A percentile compares a stretch with the other conserved stretches of the same genome.
Conservation (phyloP, 2,113 vertebrate genomes). For the Lepisosteus osseus region DNA sequence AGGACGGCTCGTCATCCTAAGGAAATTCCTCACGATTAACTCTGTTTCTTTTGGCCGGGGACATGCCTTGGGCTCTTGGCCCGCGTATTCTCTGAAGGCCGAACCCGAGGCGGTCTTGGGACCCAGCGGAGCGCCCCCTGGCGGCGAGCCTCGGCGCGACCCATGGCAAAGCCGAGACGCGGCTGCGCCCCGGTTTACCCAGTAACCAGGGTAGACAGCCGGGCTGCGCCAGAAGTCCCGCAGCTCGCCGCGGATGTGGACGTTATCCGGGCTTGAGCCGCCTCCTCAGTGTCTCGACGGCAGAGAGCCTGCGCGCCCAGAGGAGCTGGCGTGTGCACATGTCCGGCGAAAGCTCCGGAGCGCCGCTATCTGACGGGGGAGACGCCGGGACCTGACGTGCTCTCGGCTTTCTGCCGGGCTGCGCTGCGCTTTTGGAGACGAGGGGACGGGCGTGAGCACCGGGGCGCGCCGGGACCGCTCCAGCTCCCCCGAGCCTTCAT, state of each 20-base stretch:
- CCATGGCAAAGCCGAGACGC: not conserved
- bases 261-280: too few species aligned
- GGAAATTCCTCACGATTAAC: not conserved
- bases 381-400: too few species aligned
- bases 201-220: not conserved
- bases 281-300: too few species aligned
- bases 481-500: conserved; percentile 49
- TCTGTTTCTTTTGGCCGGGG: not conserved
- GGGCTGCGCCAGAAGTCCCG: too few species aligned
- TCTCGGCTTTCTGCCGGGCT: too few species aligned
- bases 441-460: conserved; percentile 39
- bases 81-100: not conserved
- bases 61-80: not conserved
- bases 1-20: not conserved
- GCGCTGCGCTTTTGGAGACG: not conserved
- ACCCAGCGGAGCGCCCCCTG: not conserved
- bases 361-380: too few species aligned
- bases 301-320: too few species aligned
- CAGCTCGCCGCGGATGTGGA: too few species aligned
- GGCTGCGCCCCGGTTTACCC: not conserved
- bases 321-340: too few species aligned
- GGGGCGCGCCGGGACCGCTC: conserved; percentile 27
- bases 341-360: too few species aligned
- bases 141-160: not conserved
- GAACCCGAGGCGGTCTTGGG: not conserved